Evolutionary conservation across 2,888 invertebrate genomes (phyloP).

Genomic region (Abscondita cerata): DNA sequence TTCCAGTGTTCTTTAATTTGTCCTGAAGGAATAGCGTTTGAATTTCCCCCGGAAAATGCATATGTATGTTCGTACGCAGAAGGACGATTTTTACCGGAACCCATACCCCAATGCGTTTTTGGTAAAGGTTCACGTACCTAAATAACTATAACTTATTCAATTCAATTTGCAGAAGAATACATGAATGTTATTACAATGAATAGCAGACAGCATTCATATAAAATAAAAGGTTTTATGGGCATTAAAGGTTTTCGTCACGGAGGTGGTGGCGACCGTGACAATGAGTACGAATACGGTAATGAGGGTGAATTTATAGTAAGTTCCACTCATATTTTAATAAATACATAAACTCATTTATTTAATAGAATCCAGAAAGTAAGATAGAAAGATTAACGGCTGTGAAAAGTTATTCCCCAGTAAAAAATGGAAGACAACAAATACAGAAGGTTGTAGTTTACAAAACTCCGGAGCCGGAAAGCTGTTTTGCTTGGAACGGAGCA

Average conservation of each 20-base stretch:
- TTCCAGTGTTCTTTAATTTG: slow-evolving; percentile 73
- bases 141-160: neutral
- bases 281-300: too few species aligned
- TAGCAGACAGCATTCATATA: too few species aligned
- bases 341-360: too few species aligned
- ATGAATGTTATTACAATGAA: slow-evolving; percentile 43
- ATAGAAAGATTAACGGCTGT: too few species aligned
- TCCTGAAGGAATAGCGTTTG: slow-evolving; percentile 69
- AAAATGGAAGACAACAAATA: too few species aligned
- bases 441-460: neutral
- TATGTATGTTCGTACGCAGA: slow-evolving; percentile 73
- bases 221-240: too few species aligned
- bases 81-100: slow-evolving; percentile 71
- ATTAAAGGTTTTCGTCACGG: too few species aligned
- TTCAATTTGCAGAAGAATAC: slow-evolving; percentile 41
- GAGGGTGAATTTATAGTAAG: too few species aligned
- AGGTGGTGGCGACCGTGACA: too few species aligned
- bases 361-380: too few species aligned
- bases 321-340: too few species aligned
- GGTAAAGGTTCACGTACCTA: slow-evolving; percentile 56
- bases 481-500: slow-evolving; percentile 80
- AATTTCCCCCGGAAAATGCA: slow-evolving; percentile 64
- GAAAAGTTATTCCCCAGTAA: too few species aligned
- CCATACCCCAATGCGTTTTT: slow-evolving; percentile 76
- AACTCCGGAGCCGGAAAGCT: slow-evolving; percentile 70